These are phyloP conservation scores for Caenorhabditis afra DNA, from an alignment of 2,888 invertebrate species.

Conservation along the genomic window DNA sequence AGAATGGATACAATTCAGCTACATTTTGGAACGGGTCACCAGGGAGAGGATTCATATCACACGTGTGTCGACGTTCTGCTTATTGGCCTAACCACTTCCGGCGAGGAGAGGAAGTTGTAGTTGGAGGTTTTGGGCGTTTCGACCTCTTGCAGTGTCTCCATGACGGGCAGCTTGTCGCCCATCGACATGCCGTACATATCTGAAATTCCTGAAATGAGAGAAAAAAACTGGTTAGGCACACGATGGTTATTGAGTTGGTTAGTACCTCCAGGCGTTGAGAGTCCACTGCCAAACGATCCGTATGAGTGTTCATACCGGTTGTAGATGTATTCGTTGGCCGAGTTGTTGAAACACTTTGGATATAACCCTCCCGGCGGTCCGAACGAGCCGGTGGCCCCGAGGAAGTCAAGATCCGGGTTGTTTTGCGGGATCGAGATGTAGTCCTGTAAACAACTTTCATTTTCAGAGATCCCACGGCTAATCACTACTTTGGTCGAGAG, in stretches of 20 bases:
- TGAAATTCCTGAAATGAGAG: constrained; percentile 60
- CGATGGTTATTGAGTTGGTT: constrained; percentile 32
- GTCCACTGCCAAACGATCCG: constrained; percentile 69
- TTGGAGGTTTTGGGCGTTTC: constrained; percentile 71
- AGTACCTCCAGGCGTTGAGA: constrained; percentile 67
- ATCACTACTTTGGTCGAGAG: constrained; percentile 67
- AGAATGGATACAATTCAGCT: too few relatives aligned
- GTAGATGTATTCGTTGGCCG: constrained; percentile 67
- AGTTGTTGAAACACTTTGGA: constrained; percentile 70
- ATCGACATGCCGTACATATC: constrained; percentile 63
- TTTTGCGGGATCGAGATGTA: constrained; percentile 79
- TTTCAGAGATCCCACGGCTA: background rate
- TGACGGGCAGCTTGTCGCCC: constrained; percentile 62
- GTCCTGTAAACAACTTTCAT: constrained; percentile 65
- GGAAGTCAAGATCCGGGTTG: constrained; percentile 80
- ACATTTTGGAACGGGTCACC: constrained; percentile 15
- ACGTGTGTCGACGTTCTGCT: constrained; percentile 77
- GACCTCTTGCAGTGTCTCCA: constrained; percentile 72
- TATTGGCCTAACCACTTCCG: constrained; percentile 64
- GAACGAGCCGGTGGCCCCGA: constrained; percentile 67
- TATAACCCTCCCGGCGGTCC: constrained; percentile 63
- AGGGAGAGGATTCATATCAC: constrained; percentile 41
- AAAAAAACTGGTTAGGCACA: constrained; percentile 23
- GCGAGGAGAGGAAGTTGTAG: constrained; percentile 65
- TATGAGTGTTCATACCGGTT: constrained; percentile 69